These are phyloP conservation scores for Halcyon badia DNA, from an alignment of 2,797 vertebrate genomes.

Conservation along the genomic window DNA sequence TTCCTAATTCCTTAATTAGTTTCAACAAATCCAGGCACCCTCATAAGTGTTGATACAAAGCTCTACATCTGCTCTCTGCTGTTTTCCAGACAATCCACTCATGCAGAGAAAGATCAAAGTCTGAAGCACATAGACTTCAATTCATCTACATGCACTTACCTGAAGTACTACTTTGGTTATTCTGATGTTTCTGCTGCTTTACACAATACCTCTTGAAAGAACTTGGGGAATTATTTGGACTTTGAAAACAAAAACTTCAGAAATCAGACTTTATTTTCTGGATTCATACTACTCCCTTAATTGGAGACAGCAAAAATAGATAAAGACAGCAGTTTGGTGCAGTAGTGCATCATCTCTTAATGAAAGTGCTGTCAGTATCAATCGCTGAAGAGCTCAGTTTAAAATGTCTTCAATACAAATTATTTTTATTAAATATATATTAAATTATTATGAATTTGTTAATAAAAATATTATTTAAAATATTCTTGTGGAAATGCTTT, in stretches of 20 bases:
- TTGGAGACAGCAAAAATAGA: background rate
- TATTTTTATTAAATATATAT: too few species aligned
- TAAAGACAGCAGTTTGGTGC: background rate
- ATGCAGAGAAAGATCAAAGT: background rate
- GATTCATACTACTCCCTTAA: background rate
- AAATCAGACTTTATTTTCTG: background rate
- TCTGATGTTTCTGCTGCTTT: background rate
- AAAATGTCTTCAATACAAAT: background rate
- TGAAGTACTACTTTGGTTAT: background rate
- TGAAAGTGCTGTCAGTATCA: background rate
- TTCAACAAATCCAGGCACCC: background rate
- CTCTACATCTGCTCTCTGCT: rapidly evolving
- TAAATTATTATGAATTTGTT: background rate
- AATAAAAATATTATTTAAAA: background rate
- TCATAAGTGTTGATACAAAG: rapidly evolving
- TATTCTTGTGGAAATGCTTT: too few species aligned
- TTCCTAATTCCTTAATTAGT: background rate
- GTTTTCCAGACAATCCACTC: background rate
- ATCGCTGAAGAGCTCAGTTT: background rate
- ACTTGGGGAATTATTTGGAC: rapidly evolving
- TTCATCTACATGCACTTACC: background rate
- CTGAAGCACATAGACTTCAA: background rate
- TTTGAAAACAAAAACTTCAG: background rate
- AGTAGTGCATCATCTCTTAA: background rate
- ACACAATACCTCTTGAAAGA: background rate